Evolutionary conservation across 2,888 invertebrate species (phyloP), one percentile per base, ranked within the genome.

Genomic region (Platycheirus albimanus): DNA sequence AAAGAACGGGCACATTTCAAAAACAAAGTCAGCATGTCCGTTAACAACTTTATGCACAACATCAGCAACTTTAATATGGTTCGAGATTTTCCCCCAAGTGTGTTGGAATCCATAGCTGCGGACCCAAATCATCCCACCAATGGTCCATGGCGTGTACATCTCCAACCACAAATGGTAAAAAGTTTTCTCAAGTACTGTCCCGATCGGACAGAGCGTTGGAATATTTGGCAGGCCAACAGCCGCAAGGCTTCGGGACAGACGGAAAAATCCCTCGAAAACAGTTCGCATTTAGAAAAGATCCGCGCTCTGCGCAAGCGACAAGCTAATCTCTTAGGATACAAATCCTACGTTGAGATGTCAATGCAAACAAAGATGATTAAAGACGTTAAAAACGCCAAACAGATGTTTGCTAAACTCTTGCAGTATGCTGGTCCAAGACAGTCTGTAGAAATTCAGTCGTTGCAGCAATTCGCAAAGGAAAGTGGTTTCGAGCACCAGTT

Each of bases 331-430:
- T 91, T 98, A 8, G 98, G 98, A 0, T 98, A 94, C 89, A 92
- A 95, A 81, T 94, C 93, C 66, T 98, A 92, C 90, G 95, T 94
- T 0, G 95, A 97, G 41, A 94, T 98, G 95, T 96, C 96, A 38
- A 96, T 98, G 96, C 95, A 96, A 91, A 97, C 97, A 0, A 98
- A 98, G 92, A 93, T 98, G 97, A 97, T 97, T 6, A 96, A 95
- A 7, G 94, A 92, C 85, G 91, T 96, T 11, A 94, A 95, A 63
- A 95, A 95, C 89, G 94, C 98, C 0, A 92, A 94, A 85, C 92
- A 93, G 77, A 93, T 95, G 78, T 92, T 98, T 24, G 92, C 94
- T 64, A 93, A 91, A 84, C 92, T 96, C 36, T 89, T 94, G 0
- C 93, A 93, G 86, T 93, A 92, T 87, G 96, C 96, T 0, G 93